A percentile compares a stretch with the other conserved stretches of the same genome.
Conservation (phyloP, 2,797 vertebrate species). For the Mormyrus hasselquistii region DNA sequence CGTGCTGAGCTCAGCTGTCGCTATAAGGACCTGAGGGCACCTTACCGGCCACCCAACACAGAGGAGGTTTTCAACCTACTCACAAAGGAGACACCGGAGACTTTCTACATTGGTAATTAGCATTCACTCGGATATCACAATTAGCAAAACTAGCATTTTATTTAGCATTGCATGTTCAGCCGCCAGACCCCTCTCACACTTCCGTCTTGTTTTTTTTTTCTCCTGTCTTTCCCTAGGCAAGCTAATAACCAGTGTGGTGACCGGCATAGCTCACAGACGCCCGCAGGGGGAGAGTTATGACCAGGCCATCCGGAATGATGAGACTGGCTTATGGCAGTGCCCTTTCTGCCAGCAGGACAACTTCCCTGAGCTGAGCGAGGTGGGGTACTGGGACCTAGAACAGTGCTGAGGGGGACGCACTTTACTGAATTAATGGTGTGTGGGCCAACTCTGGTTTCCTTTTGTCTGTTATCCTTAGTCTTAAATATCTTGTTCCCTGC, state of each 20-base stretch:
- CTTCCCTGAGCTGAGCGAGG: constrained; percentile 97
- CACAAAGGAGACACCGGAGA: constrained; percentile 98
- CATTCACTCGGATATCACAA: background rate
- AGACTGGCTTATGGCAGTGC: constrained; percentile 95
- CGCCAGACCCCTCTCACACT: background rate
- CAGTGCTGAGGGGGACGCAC: background rate
- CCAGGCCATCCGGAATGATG: constrained; percentile 92
- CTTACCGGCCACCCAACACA: constrained; percentile 86
- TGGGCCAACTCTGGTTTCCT: background rate
- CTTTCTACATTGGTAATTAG: constrained; percentile 90
- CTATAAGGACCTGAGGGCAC: constrained; percentile 91
- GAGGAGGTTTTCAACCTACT: constrained; percentile 97
- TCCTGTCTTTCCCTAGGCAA: constrained; percentile 66
- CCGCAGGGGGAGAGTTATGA: constrained; percentile 97
- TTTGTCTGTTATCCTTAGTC: background rate
- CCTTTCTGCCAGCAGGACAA: constrained; percentile 99
- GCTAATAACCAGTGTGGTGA: constrained; percentile 90
- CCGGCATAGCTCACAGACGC: constrained; percentile 91
- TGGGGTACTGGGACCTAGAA: constrained; percentile 35
- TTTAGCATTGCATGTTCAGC: background rate
- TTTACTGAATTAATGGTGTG: background rate
- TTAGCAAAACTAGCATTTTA: background rate
- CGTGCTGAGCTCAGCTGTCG: constrained; percentile 94
- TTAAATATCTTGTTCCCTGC: background rate
- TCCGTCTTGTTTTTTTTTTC: constrained; percentile 20